phyloP scores from a whole-genome alignment of 2,113 vertebrate species.

The Clarias gariepinus region DNA sequence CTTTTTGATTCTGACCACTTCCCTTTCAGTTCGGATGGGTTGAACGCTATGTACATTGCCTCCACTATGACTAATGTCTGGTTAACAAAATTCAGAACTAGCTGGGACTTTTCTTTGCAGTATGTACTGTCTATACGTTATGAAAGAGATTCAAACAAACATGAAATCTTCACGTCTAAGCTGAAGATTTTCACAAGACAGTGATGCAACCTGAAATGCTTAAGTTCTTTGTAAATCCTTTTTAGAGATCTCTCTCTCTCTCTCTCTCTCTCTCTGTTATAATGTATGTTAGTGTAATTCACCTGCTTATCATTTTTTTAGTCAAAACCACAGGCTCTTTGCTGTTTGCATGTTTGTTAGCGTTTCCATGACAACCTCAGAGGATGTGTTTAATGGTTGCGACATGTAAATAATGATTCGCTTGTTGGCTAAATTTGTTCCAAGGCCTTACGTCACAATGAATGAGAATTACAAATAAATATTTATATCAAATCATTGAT shows the following conservation, averaged over 20 bases:
- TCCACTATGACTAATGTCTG: constrained; percentile 37
- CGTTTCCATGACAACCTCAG: neutral
- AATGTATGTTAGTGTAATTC: constrained; percentile 1
- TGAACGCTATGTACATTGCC: constrained; percentile 29
- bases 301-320: constrained; percentile 13
- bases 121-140: neutral
- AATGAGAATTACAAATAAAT: neutral
- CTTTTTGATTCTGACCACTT: constrained; percentile 29
- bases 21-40: constrained; percentile 18
- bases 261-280: constrained; percentile 9
- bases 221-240: constrained; percentile 24
- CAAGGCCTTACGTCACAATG: neutral
- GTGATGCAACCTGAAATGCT: constrained; percentile 32
- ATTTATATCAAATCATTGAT: neutral
- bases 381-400: neutral
- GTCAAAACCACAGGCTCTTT: neutral
- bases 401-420: neutral
- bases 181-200: neutral
- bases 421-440: neutral
- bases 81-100: neutral
- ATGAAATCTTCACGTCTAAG: neutral
- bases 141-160: neutral
- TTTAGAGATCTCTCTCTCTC: neutral
- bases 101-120: neutral
- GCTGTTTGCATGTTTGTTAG: neutral